Percentiles rank a stretch among this genome's conserved stretches.
These are phyloP conservation scores for Spongia lamella DNA, from an alignment of 37 sponge, comb jelly and placozoan genomes.

Conservation along the genomic window DNA sequence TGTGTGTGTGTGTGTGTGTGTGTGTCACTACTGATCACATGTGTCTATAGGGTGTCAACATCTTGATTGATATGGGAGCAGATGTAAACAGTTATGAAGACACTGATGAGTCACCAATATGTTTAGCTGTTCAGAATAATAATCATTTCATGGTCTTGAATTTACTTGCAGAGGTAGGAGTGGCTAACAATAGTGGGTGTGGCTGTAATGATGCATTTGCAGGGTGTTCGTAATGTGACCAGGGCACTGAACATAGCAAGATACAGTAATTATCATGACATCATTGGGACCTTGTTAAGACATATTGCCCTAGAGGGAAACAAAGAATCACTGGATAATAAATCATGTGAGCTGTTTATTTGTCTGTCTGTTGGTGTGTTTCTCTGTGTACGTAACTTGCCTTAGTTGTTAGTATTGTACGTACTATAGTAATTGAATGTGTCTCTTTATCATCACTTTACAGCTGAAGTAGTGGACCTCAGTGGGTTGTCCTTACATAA, in stretches of 20 bases:
- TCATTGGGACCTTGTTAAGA: constrained; percentile 47
- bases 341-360: constrained; percentile 1
- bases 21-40: background rate
- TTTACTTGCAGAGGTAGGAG: constrained; percentile 35
- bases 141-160: constrained; percentile 53
- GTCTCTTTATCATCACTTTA: background rate
- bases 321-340: background rate
- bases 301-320: constrained; percentile 24
- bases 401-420: background rate
- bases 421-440: background rate
- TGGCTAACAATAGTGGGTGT: constrained; percentile 11
- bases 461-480: constrained; percentile 34
- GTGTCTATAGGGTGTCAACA: constrained; percentile 41
- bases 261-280: constrained; percentile 23
- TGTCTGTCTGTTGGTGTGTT: constrained; percentile 6
- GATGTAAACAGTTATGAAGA: constrained; percentile 45
- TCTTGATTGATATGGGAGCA: constrained; percentile 66
- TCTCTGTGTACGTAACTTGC: background rate
- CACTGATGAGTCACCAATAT: constrained; percentile 50
- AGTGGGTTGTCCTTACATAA: constrained; percentile 48
- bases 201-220: background rate
- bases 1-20: constrained; percentile 35
- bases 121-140: constrained; percentile 42
- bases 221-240: constrained; percentile 20
- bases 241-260: constrained; percentile 48